phyloP scores from a whole-genome alignment of 2,113 vertebrate genomes.

The Xiphorhynchus elegans region DNA sequence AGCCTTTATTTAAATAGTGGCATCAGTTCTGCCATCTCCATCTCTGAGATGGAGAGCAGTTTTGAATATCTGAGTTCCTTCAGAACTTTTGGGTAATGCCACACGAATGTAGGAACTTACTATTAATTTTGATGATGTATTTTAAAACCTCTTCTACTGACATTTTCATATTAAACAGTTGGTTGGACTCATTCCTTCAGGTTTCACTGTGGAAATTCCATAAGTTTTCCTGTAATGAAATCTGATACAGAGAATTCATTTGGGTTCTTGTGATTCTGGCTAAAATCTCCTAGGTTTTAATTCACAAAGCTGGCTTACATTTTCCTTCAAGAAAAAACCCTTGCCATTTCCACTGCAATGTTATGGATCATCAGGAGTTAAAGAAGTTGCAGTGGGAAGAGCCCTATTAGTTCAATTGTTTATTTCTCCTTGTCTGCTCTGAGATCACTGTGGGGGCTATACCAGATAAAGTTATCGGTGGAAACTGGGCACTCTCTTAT shows the following conservation, averaged over 20 bases:
- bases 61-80: not conserved
- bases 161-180: not conserved
- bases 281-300: not conserved
- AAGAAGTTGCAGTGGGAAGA: not conserved
- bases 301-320: not conserved
- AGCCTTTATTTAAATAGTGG: not conserved
- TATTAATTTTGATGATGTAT: not conserved
- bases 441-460: not conserved
- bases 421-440: constrained; percentile 27
- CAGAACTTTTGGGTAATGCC: not conserved
- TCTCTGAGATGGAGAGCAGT: not conserved
- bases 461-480: constrained; percentile 18
- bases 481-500: constrained; percentile 37
- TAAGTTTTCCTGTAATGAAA: not conserved
- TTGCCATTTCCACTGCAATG: not conserved
- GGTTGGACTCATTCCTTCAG: not conserved
- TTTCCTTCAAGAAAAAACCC: not conserved
- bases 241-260: not conserved
- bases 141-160: not conserved
- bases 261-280: not conserved
- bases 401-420: constrained; percentile 7
- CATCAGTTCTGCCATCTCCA: not conserved
- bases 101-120: not conserved
- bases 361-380: constrained; percentile 14
- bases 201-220: not conserved